Evolutionary conservation across 2,888 invertebrate species (phyloP).

Genomic region (Gasteruption jaculator): DNA sequence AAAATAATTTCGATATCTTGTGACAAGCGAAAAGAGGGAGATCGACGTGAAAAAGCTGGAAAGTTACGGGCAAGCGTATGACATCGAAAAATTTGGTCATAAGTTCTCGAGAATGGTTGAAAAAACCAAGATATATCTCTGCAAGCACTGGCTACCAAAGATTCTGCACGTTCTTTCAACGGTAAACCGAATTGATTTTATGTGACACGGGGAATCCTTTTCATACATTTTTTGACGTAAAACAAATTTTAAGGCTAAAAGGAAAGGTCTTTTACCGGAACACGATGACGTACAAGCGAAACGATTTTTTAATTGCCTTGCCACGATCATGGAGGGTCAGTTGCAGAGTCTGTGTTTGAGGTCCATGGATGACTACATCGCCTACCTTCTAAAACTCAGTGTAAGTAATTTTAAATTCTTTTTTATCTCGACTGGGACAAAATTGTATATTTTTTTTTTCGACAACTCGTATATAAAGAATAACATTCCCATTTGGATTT

Average conservation of each 20-base stretch:
- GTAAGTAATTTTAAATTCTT: conserved; percentile 55
- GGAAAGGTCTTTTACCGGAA: conserved; percentile 64
- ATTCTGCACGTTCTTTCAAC: conserved; percentile 62
- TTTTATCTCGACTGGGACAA: not conserved
- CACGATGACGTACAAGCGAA: conserved; percentile 63
- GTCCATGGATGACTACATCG: conserved; percentile 73
- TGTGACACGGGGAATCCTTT: conserved; percentile 1
- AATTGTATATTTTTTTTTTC: conserved; percentile 9
- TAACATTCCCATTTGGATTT: no score
- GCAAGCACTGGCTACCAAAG: conserved; percentile 63
- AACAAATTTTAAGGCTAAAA: conserved; percentile 56
- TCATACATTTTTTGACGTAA: conserved; percentile 9
- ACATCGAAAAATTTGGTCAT: conserved; percentile 62
- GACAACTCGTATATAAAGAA: no score
- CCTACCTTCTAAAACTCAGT: conserved; percentile 72
- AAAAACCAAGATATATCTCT: conserved; percentile 63
- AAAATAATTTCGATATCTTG: no score
- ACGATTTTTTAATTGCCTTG: conserved; percentile 80
- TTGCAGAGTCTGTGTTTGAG: conserved; percentile 76
- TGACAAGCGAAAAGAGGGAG: conserved; percentile 57
- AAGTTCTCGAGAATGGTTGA: conserved; percentile 61
- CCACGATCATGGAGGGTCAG: conserved; percentile 83
- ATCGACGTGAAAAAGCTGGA: conserved; percentile 60
- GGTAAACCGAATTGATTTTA: conserved; percentile 45
- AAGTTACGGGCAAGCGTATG: conserved; percentile 62